Base-by-base conservation (phyloP, 2,113 vertebrate genomes). In the Prochilodus magdalenae region DNA sequence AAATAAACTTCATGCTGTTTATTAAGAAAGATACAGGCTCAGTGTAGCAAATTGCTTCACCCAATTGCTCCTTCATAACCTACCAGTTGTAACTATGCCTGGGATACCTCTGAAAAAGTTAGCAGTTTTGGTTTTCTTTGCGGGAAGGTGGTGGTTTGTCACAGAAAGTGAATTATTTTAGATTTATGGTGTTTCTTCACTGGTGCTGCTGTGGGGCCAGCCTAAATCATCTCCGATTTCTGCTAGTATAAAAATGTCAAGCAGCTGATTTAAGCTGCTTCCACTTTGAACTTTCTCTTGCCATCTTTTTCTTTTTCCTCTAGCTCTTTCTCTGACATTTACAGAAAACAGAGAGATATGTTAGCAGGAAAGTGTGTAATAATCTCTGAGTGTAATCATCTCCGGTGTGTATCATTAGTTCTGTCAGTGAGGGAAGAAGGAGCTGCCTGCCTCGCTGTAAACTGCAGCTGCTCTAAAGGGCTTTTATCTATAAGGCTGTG, bases 241-340 rank as follows among this genome's bases (percentile, higher is more conserved):
- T 55, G 66, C 84, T 77, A 81, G 36, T 4, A 7, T 36, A 36
- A 36, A 89, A 89, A 81, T 83, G 84, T 86, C 84, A 89, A 36
- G 16, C 62, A n/a, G 79, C 67, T 85, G 80, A 87, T 85, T 87
- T 87, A 40, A 60, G 12, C 33, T 11, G 24, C 36, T 70, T 70
- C 66, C 26, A 26, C 66, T 44, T 49, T 79, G 75, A 82, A 63
- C 70, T 73, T 60, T 75, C 76, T 84, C 79, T 76, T 53, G 22
- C 73, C 55, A 40, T 69, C 40, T 33, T 8, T 70, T 72, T 51
- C 62, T 76, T 40, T 26, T 26, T 11, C 72, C 62, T 65, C 29
- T n/a, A n/a, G n/a, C n/a, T 44, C 40, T 15, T 33, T 59, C 22
- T 24, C 60, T 87, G 86, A 83, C 86, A 87, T 87, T 89, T 89